Conservation (phyloP, 1,140 invertebrate genomes). For the Panagrolaimus sp. region DNA sequence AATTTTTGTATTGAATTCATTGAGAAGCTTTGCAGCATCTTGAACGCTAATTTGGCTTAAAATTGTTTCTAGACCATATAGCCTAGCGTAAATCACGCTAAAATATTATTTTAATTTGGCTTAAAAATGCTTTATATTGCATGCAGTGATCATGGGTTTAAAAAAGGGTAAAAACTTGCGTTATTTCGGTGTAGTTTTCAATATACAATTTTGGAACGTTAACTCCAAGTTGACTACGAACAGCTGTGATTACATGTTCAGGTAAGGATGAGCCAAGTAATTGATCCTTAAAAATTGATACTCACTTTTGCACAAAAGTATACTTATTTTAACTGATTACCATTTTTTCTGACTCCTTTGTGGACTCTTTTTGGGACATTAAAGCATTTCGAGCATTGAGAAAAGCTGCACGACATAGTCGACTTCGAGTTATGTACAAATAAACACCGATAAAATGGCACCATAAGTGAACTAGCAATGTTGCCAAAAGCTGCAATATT, state of each 20-base stretch:
- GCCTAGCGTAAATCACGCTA: conserved; percentile 48
- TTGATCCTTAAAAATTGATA: conserved; percentile 36
- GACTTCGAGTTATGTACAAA: conserved; percentile 34
- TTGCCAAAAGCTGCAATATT: conserved; percentile 49
- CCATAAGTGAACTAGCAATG: conserved; percentile 52
- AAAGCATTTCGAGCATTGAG: conserved; percentile 53
- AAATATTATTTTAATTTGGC: conserved; percentile 24
- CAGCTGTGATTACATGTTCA: conserved; percentile 41
- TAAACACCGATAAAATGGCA: conserved; percentile 52
- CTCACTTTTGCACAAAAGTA: too few relatives aligned
- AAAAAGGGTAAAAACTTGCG: conserved; percentile 14
- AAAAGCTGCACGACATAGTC: conserved; percentile 47
- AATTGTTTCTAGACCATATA: conserved; percentile 47
- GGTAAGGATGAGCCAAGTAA: conserved; percentile 43
- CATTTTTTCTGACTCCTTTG: conserved; percentile 36
- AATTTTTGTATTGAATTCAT: conserved; percentile 47
- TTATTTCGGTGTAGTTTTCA: conserved; percentile 45
- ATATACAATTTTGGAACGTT: conserved; percentile 44
- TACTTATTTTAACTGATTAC: too few relatives aligned
- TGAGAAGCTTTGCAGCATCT: conserved; percentile 48
- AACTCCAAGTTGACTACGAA: conserved; percentile 41
- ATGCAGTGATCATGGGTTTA: not conserved
- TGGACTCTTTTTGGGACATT: conserved; percentile 37
- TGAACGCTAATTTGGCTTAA: conserved; percentile 48
- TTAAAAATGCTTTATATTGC: too few relatives aligned